These are phyloP conservation scores for Carollia perspicillata DNA, from an alignment of 2,113 vertebrate genomes.

Conservation along the genomic window DNA sequence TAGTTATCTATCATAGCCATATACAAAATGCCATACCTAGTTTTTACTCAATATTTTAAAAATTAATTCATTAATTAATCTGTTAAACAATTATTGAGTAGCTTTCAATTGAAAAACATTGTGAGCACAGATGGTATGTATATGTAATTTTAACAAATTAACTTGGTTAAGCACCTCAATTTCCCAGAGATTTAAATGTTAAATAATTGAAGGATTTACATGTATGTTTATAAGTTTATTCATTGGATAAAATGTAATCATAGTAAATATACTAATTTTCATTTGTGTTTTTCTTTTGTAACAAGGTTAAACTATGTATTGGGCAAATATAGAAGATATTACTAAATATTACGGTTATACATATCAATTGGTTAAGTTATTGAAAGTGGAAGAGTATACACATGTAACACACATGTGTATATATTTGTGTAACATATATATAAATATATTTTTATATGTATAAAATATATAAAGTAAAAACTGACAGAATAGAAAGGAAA, in stretches of 20 bases:
- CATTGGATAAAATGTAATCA: background rate
- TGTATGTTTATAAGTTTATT: background rate
- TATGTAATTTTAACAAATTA: background rate
- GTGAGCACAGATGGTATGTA: background rate
- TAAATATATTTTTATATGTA: too few species aligned
- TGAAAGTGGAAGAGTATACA: background rate
- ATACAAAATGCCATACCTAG: background rate
- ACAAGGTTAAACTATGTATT: background rate
- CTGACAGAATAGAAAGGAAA: background rate
- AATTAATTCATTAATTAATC: background rate
- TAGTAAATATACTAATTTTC: background rate
- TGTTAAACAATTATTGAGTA: background rate
- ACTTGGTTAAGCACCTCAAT: background rate
- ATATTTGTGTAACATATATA: too few species aligned
- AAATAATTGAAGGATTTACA: background rate
- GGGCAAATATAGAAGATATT: background rate
- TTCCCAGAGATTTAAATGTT: background rate
- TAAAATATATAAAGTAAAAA: background rate
- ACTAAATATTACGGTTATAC: background rate
- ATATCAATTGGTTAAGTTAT: background rate
- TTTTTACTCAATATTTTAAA: background rate
- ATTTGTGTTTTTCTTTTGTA: background rate
- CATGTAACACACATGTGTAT: background rate
- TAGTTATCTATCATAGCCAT: background rate
- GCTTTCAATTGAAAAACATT: background rate